phyloP scores from a whole-genome alignment of 2,888 invertebrate species.

The Meloe dianella region DNA sequence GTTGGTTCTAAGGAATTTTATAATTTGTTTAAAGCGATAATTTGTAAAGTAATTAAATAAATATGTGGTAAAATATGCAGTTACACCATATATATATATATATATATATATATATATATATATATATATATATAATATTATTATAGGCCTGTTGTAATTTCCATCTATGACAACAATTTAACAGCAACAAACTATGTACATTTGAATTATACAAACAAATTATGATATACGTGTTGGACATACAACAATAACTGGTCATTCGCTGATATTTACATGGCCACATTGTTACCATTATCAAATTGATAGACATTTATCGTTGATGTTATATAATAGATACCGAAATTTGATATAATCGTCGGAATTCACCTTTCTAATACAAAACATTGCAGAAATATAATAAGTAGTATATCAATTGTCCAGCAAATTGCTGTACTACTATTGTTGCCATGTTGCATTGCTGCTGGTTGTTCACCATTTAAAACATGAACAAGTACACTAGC shows the following conservation, averaged over 20 bases:
- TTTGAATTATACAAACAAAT: conserved; percentile 31
- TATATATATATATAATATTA: background rate
- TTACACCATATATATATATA: conserved; percentile 21
- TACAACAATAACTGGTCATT: conserved; percentile 34
- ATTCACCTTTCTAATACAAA: conserved; percentile 52
- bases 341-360: background rate
- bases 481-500: conserved; percentile 67
- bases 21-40: conserved; percentile 10
- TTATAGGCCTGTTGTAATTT: conserved; percentile 29
- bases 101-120: conserved; percentile 1
- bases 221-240: conserved; percentile 32
- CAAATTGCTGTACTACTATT: conserved; percentile 48
- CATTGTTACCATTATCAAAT: conserved; percentile 29
- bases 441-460: conserved; percentile 60
- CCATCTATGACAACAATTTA: conserved; percentile 33
- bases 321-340: conserved; percentile 28
- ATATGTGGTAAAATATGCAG: conserved; percentile 22
- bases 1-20: background rate
- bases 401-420: conserved; percentile 49
- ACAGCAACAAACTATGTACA: conserved; percentile 35
- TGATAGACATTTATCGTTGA: conserved; percentile 33
- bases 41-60: conserved; percentile 14
- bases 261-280: conserved; percentile 34
- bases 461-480: conserved; percentile 62
- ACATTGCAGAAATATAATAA: conserved; percentile 48